phyloP scores from a whole-genome alignment of 2,113 vertebrate genomes.

The Typhlomys cinereus region DNA sequence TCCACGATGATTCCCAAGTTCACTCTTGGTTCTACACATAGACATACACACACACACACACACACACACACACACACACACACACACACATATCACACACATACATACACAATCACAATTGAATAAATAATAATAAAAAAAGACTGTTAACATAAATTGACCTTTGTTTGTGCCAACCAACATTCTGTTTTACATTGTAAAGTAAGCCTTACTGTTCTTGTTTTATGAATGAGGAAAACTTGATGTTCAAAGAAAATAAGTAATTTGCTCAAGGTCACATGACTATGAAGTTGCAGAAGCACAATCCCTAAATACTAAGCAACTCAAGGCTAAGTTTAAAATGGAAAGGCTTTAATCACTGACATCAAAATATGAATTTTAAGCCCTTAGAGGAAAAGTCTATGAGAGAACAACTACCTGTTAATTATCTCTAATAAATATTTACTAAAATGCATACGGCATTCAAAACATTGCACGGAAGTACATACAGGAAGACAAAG shows the following conservation, averaged over 20 bases:
- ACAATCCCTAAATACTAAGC: neutral
- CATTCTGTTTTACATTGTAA: neutral
- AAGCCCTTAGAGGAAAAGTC: slow-evolving; percentile 50
- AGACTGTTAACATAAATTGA: slow-evolving; percentile 37
- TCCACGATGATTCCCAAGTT: too few species aligned
- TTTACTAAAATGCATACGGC: slow-evolving; percentile 49
- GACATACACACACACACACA: neutral
- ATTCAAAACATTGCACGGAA: slow-evolving; percentile 40
- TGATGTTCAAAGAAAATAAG: slow-evolving; percentile 18
- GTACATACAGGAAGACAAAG: neutral
- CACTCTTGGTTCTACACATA: too few species aligned
- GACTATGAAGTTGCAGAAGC: neutral
- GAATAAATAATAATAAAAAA: too few species aligned
- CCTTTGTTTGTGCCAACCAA: neutral
- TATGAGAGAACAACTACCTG: neutral
- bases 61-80: neutral
- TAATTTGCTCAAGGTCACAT: neutral
- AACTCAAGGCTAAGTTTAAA: slow-evolving; percentile 40
- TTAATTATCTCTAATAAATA: neutral
- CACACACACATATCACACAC: neutral
- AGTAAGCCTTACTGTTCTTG: neutral
- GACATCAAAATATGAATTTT: slow-evolving; percentile 20
- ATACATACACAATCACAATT: neutral
- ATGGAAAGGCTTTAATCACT: neutral
- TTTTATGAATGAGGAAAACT: slow-evolving; percentile 18